phyloP scores from a whole-genome alignment of 1,140 invertebrate species.

The Apocrypta bakeri region DNA sequence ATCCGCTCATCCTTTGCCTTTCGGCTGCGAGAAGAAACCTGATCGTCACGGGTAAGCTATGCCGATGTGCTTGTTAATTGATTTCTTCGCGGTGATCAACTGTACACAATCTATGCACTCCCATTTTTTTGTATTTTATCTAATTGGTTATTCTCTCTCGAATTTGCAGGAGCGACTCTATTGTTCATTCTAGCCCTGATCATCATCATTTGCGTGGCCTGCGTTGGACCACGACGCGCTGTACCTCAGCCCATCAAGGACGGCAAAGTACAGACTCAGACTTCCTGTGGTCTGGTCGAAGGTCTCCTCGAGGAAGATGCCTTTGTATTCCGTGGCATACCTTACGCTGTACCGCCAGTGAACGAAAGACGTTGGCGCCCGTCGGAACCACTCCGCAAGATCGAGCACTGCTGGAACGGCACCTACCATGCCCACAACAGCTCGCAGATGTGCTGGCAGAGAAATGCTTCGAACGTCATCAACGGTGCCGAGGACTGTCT shows the following conservation, averaged over 20 bases:
- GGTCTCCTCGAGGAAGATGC: constrained; percentile 85
- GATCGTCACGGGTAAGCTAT: constrained; percentile 62
- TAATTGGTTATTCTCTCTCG: too few relatives aligned
- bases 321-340: constrained; percentile 88
- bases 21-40: constrained; percentile 63
- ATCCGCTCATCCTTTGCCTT: constrained; percentile 61
- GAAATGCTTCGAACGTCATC: constrained; percentile 76
- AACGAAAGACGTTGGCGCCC: constrained; percentile 82
- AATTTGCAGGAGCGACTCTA: constrained; percentile 64
- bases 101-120: too few relatives aligned
- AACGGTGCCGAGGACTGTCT: constrained; percentile 87
- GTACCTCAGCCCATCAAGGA: constrained; percentile 76
- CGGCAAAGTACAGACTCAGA: constrained; percentile 83
- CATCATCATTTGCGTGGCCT: constrained; percentile 79
- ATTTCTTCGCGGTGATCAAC: too few relatives aligned
- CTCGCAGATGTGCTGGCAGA: constrained; percentile 80
- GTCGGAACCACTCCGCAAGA: constrained; percentile 79
- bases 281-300: constrained; percentile 85
- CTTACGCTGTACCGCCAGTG: constrained; percentile 87
- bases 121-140: too few relatives aligned
- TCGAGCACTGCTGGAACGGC: constrained; percentile 88
- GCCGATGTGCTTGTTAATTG: too few relatives aligned
- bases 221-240: constrained; percentile 74
- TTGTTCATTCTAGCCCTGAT: constrained; percentile 80
- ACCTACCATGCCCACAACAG: constrained; percentile 82